Percentiles rank a stretch among this genome's conserved stretches.
phyloP scores from a whole-genome alignment of 92 coral and sea anemone genomes.

The Paramuricea clavata region DNA sequence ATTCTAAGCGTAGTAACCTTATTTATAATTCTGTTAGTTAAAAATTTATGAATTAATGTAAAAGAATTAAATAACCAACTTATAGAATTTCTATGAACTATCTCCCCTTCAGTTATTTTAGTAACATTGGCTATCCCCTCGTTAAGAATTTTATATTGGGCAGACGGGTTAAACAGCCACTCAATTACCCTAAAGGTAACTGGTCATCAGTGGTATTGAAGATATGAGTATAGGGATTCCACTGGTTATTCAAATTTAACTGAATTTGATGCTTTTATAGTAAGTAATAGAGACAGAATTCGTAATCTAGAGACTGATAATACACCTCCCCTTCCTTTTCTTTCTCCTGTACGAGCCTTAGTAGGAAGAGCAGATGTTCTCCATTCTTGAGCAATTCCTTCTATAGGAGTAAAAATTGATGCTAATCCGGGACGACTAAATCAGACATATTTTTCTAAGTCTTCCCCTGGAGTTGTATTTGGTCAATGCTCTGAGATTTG shows the following conservation, averaged over 20 bases:
- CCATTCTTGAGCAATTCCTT: slow-evolving; percentile 86
- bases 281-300: slow-evolving; percentile 77
- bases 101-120: too few species aligned
- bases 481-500: slow-evolving; percentile 92
- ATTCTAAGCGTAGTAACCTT: too few species aligned
- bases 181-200: slow-evolving; percentile 82
- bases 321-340: slow-evolving; percentile 73
- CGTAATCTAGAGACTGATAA: slow-evolving; percentile 68
- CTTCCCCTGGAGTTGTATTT: slow-evolving; percentile 85
- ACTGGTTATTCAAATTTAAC: too few species aligned
- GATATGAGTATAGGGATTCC: slow-evolving; percentile 89
- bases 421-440: slow-evolving; percentile 89
- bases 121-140: too few species aligned
- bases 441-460: slow-evolving; percentile 76
- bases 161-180: slow-evolving; percentile 85
- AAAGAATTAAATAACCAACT: too few species aligned
- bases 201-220: slow-evolving; percentile 94
- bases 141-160: slow-evolving; percentile 85
- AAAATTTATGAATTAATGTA: too few species aligned
- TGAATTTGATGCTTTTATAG: slow-evolving; percentile 88
- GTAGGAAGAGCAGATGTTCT: slow-evolving; percentile 87
- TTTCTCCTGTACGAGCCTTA: slow-evolving; percentile 77
- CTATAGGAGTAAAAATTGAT: slow-evolving; percentile 83
- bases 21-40: too few species aligned
- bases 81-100: too few species aligned